phyloP scores from a whole-genome alignment of 2,888 invertebrate genomes.

The Pristionchus exspectatus region DNA sequence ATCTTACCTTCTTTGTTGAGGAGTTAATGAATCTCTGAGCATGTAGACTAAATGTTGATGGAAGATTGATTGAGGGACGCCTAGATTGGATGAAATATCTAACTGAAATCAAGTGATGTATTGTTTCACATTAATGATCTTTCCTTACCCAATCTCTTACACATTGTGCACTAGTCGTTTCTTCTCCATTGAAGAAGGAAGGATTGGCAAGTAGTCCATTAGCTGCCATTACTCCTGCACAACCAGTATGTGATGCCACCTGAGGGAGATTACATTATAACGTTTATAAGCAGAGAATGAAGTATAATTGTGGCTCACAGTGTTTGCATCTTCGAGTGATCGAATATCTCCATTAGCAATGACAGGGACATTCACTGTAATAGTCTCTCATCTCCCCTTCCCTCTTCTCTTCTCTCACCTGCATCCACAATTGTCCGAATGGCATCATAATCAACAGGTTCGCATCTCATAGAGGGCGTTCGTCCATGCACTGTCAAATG shows the following conservation, averaged over 20 bases:
- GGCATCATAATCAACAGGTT: slow-evolving; percentile 85
- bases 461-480: slow-evolving; percentile 84
- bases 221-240: slow-evolving; percentile 90
- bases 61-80: slow-evolving; percentile 89
- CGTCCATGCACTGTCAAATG: slow-evolving; percentile 94
- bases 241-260: background rate
- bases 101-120: slow-evolving; percentile 71
- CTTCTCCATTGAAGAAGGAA: slow-evolving; percentile 88
- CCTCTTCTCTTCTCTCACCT: background rate
- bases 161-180: slow-evolving; percentile 86
- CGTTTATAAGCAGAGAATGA: background rate
- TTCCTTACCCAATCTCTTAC: slow-evolving; percentile 87
- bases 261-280: background rate
- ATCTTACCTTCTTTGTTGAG: slow-evolving; percentile 84
- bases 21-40: slow-evolving; percentile 89
- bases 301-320: background rate
- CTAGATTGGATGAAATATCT: slow-evolving; percentile 82
- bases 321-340: slow-evolving; percentile 37
- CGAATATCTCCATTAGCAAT: slow-evolving; percentile 92
- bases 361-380: slow-evolving; percentile 84
- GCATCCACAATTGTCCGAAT: slow-evolving; percentile 81
- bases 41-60: slow-evolving; percentile 97
- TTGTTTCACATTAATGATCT: background rate
- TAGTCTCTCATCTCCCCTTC: background rate
- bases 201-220: slow-evolving; percentile 93